These are phyloP conservation scores for Bemisia tabaci DNA, from an alignment of 1,140 invertebrate species.

Conservation along the genomic window DNA sequence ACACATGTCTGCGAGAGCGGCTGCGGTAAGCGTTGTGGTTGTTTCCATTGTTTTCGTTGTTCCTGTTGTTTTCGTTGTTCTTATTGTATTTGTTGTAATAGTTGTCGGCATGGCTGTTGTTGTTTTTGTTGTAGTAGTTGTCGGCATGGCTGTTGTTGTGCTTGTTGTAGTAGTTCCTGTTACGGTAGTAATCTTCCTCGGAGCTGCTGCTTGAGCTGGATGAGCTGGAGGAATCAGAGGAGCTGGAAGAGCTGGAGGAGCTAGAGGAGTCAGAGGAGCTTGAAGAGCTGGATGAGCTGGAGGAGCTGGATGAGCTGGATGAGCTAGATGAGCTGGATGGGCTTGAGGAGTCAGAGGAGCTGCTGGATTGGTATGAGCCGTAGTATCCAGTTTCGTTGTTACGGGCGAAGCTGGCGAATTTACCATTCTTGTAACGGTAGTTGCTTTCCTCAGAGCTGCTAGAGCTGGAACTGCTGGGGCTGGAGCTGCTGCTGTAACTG, in stretches of 20 bases:
- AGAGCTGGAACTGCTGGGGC: not conserved
- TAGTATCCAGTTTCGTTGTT: not conserved
- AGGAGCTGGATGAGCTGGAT: slow-evolving; percentile 6
- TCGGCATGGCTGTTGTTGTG: slow-evolving; percentile 26
- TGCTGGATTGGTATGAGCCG: not conserved
- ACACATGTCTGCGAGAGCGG: not conserved
- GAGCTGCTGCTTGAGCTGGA: slow-evolving; percentile 17
- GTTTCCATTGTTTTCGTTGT: no score
- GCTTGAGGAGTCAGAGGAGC: not conserved
- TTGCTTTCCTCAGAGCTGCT: not conserved
- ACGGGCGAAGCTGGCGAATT: not conserved
- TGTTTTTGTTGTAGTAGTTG: no score
- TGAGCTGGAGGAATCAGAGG: no score
- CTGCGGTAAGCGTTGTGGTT: not conserved
- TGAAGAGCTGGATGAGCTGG: not conserved
- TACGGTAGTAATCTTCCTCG: slow-evolving; percentile 24
- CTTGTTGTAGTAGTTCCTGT: slow-evolving; percentile 1
- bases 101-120: no score
- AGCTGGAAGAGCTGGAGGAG: not conserved
- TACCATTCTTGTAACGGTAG: not conserved
- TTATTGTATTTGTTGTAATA: no score
- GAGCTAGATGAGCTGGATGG: not conserved
- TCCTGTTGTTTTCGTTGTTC: no score
- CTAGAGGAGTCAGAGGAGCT: slow-evolving; percentile 4
- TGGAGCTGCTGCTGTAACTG: not conserved